A percentile compares a stretch with the other conserved stretches of the same genome.
Evolutionary conservation across 2,113 vertebrate genomes (phyloP).

Genomic region (Triplophysa dalaica): DNA sequence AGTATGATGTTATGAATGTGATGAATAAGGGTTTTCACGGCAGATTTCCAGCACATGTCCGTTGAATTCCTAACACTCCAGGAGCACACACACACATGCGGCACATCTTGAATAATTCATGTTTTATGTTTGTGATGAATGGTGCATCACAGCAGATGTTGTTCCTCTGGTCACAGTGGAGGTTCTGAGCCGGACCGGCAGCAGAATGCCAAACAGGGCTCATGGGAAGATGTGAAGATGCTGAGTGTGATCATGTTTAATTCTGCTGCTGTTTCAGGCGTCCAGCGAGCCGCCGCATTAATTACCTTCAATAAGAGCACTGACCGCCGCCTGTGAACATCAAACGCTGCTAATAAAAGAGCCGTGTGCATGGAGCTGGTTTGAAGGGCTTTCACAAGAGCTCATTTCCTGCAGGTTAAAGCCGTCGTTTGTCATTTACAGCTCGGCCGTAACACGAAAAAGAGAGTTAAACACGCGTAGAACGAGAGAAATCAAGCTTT

Average conservation of each 20-base stretch:
- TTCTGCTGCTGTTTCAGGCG: conserved; percentile 56
- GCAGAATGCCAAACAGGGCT: conserved; percentile 64
- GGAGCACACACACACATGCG: conserved; percentile 33
- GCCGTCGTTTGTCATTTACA: conserved; percentile 51
- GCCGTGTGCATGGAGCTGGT: conserved; percentile 54
- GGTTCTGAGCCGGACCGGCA: conserved; percentile 55
- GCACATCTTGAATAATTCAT: conserved; percentile 69
- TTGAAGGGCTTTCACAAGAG: conserved; percentile 52
- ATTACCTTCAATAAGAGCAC: conserved; percentile 55
- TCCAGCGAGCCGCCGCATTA: conserved; percentile 49
- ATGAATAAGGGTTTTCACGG: not conserved
- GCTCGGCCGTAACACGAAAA: conserved; percentile 26
- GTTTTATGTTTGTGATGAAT: conserved; percentile 69
- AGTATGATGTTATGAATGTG: not conserved
- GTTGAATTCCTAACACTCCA: not conserved
- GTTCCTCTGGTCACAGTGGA: conserved; percentile 61
- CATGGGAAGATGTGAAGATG: not conserved
- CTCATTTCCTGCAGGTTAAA: conserved; percentile 62
- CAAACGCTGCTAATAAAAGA: conserved; percentile 58
- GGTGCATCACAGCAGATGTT: conserved; percentile 52
- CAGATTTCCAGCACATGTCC: not conserved
- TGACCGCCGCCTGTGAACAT: conserved; percentile 58
- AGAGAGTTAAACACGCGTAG: conserved; percentile 29
- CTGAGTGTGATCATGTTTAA: conserved; percentile 59
- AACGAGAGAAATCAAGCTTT: not conserved